Evolutionary conservation across 2,113 vertebrate species (phyloP), one percentile per base, ranked within the genome.

Genomic region (Gnathonemus echidnorhynchus): DNA sequence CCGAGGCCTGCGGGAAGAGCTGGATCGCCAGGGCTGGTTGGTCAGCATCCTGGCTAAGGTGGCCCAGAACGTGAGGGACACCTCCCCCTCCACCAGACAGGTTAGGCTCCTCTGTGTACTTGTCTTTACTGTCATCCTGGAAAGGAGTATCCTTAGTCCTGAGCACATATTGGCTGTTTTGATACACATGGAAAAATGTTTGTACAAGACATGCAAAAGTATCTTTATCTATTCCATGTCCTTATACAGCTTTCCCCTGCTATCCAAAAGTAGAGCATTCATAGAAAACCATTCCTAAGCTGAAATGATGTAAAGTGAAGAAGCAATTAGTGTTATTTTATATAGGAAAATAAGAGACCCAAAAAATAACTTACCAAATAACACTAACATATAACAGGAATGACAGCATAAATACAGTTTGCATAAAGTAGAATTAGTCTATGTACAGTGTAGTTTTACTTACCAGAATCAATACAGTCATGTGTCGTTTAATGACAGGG

Each of bases 1-100:
- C 3, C 97, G 97, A 83, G 97, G 97, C 13, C 96, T 98, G 83
- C 92, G 98, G 1, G 98, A 99, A 6, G 97, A 99, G 94, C 98
- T 99, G 0, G 98, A 98, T 94, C 96, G 97, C 0, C 98, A 99
- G 94, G 96, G 97, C 94, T 98, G 98, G 96, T 94, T 99, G 0
- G 96, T 99, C 91, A 97, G 90, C 87, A 95, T 98, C 0, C 94
- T 99, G 92, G 94, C 97, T 91, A 97, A 95, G 89, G 95, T 98
- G 92, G 97, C 98, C 0, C 97, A 97, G 93, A 96, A 96, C 66
- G 98, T 99, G 50, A 94, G 98, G 8, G 98, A 99, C 0, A 94
- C 97, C 0, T 86, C 97, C 0, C 97, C 96, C 0, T 98, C 98
- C 0, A 95, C 95, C 1, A 94, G 98, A 91, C 97, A 98, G 97